Conservation (phyloP, 2,113 vertebrate species). For the Ptilonorhynchus violaceus region DNA sequence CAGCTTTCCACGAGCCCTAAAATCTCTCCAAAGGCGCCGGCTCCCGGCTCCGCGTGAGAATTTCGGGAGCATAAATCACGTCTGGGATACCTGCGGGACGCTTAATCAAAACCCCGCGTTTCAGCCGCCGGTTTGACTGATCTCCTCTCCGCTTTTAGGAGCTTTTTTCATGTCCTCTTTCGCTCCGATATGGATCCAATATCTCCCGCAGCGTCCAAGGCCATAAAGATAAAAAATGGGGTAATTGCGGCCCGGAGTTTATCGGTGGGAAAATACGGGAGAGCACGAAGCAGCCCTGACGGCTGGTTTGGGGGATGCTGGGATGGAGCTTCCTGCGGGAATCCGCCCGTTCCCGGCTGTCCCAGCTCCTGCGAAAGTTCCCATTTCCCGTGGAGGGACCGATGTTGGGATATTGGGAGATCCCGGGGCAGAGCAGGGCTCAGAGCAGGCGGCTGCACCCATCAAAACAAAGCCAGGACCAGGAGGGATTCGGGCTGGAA, state of each 20-base stretch:
- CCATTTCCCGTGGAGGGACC: accelerated
- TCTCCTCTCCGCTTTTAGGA: neutral
- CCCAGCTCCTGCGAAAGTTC: neutral
- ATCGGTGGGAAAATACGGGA: neutral
- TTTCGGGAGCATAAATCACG: neutral
- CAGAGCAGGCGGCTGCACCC: accelerated
- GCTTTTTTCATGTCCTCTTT: conserved; percentile 23
- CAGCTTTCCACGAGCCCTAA: accelerated
- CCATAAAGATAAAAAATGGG: conserved; percentile 55
- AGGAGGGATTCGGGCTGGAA: neutral
- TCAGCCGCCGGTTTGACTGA: neutral
- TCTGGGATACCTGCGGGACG: neutral
- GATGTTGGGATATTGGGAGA: accelerated
- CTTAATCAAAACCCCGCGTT: neutral
- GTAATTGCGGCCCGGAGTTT: neutral
- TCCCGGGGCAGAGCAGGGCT: accelerated
- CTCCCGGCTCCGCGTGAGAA: accelerated
- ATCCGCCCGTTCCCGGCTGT: accelerated
- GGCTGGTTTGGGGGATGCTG: neutral
- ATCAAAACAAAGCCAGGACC: too few relatives aligned
- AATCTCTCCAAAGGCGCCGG: neutral
- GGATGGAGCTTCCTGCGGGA: neutral
- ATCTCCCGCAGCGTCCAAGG: neutral
- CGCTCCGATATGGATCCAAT: conserved; percentile 17
- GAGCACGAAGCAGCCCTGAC: neutral